Evolutionary conservation across 2,888 invertebrate species (phyloP).

Genomic region (Acanthoscelides obtectus): DNA sequence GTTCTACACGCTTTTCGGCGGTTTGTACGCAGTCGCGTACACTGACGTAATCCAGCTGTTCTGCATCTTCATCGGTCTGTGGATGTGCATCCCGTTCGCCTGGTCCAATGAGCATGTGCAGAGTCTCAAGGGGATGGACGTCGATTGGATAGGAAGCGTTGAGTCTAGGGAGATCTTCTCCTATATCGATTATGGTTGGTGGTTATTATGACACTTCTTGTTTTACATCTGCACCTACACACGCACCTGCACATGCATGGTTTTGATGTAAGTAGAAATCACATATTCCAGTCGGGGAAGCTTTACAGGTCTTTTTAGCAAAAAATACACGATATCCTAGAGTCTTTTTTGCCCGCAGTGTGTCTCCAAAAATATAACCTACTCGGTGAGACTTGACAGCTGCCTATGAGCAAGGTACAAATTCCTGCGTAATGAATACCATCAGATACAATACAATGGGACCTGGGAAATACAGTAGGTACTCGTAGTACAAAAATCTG

Average conservation of each 20-base stretch:
- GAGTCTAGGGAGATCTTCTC: constrained; percentile 69
- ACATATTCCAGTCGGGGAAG: no score
- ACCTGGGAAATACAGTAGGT: no score
- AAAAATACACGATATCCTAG: no score
- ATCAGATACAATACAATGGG: no score
- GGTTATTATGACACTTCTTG: neutral
- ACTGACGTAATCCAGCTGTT: constrained; percentile 97
- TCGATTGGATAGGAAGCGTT: constrained; percentile 85
- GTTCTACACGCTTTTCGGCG: constrained; percentile 96
- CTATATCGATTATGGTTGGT: constrained; percentile 76
- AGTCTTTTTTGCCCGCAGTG: no score
- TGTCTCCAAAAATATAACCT: no score
- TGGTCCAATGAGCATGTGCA: constrained; percentile 83
- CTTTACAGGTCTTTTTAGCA: no score
- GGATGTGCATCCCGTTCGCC: constrained; percentile 97
- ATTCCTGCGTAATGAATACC: no score
- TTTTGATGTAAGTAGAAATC: neutral
- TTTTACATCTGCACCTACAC: neutral
- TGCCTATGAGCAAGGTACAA: no score
- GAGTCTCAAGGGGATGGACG: constrained; percentile 74
- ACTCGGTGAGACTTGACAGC: no score
- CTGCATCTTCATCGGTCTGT: constrained; percentile 96
- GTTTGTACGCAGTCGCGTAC: constrained; percentile 96
- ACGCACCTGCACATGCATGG: neutral
- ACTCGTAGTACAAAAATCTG: no score